These are phyloP conservation scores for Bugulina stolonifera DNA, from an alignment of 2,888 invertebrate genomes.

Conservation along the genomic window DNA sequence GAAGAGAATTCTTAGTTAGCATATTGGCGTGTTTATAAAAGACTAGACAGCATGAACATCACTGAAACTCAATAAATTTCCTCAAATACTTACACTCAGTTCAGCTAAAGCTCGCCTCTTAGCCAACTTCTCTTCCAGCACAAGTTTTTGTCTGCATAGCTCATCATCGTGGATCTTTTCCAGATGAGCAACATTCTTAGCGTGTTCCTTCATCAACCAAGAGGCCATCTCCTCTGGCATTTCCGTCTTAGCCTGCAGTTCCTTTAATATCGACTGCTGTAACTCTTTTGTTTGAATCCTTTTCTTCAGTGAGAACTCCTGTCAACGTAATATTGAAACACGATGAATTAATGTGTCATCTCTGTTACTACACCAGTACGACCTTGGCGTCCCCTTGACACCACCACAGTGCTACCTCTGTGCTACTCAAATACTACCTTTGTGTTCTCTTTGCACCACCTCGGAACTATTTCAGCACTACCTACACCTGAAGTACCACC, in stretches of 20 bases:
- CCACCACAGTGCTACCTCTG: too few species aligned
- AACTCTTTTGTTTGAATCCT: constrained; percentile 44
- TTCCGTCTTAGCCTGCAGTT: constrained; percentile 35
- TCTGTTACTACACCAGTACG: too few species aligned
- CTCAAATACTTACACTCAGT: constrained; percentile 36
- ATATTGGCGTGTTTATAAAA: too few species aligned
- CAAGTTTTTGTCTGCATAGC: constrained; percentile 45
- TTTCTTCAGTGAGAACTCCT: constrained; percentile 45
- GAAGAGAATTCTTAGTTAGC: too few species aligned
- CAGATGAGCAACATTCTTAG: constrained; percentile 33
- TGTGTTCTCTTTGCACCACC: too few species aligned
- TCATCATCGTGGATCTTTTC: constrained; percentile 47
- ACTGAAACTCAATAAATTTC: neutral
- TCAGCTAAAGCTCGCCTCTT: constrained; percentile 43
- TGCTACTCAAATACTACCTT: too few species aligned
- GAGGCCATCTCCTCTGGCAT: constrained; percentile 41
- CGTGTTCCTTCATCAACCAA: constrained; percentile 46
- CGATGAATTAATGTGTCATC: too few species aligned
- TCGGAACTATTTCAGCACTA: too few species aligned
- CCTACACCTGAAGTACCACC: too few species aligned
- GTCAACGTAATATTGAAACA: too few species aligned
- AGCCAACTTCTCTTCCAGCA: constrained; percentile 47
- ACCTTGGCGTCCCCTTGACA: too few species aligned
- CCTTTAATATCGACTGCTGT: constrained; percentile 38
- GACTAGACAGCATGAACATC: too few species aligned